A percentile compares a stretch with the other conserved stretches of the same genome.
These are phyloP conservation scores for Vannuccia rotundouncinata DNA, from an alignment of 2,888 invertebrate genomes.

Conservation along the genomic window DNA sequence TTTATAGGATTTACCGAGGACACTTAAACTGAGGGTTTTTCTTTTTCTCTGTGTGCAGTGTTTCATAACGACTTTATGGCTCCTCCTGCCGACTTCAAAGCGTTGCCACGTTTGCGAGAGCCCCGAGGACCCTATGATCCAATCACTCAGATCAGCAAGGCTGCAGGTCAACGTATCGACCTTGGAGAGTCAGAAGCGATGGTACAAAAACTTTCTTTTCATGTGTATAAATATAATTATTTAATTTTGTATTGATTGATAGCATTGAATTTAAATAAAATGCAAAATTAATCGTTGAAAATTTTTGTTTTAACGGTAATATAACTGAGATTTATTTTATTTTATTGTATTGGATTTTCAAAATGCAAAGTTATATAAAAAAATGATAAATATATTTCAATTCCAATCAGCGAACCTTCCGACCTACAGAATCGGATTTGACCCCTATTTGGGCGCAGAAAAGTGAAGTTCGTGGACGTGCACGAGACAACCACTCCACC, in stretches of 20 bases:
- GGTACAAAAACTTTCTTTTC: not conserved
- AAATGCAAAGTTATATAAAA: too few species aligned
- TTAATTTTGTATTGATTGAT: too few species aligned
- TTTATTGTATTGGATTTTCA: too few species aligned
- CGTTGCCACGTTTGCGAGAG: not conserved
- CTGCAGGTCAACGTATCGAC: not conserved
- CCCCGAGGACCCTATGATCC: not conserved
- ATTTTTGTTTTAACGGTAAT: too few species aligned
- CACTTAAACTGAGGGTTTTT: too few species aligned
- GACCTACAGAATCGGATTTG: not conserved
- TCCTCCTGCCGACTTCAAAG: not conserved
- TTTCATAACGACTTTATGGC: not conserved
- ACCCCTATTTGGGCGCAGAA: not conserved
- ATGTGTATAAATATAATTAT: too few species aligned
- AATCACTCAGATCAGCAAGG: not conserved
- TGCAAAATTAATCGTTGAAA: too few species aligned
- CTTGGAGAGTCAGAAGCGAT: not conserved
- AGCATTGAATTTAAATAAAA: too few species aligned
- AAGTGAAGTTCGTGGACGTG: not conserved
- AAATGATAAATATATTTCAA: too few species aligned
- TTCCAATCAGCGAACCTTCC: not conserved
- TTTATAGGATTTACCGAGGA: too few species aligned
- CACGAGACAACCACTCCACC: not conserved
- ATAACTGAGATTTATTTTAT: too few species aligned
- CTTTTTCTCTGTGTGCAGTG: too few species aligned